phyloP scores from a whole-genome alignment of 2,797 vertebrate species.

The Toxotes lorentzi region DNA sequence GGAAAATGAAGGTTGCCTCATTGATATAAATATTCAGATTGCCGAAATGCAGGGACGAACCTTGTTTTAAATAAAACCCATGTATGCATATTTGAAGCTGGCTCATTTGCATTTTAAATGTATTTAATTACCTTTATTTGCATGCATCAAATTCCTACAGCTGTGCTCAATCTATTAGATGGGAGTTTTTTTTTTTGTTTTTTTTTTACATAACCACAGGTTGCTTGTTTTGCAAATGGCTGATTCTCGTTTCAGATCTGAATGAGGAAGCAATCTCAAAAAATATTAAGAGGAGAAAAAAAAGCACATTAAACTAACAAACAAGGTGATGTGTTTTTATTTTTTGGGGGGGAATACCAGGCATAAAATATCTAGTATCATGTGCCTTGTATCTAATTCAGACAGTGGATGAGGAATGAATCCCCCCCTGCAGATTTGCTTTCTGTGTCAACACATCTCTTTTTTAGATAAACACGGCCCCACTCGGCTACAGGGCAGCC shows the following conservation, averaged over 20 bases:
- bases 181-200: background rate
- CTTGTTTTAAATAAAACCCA: slow-evolving; percentile 56
- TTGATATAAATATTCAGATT: slow-evolving; percentile 60
- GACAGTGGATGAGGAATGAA: slow-evolving; percentile 12
- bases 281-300: slow-evolving; percentile 20
- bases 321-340: background rate
- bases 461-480: slow-evolving; percentile 52
- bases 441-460: slow-evolving; percentile 41
- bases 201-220: slow-evolving; percentile 48
- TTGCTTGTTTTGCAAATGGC: slow-evolving; percentile 41
- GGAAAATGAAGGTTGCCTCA: slow-evolving; percentile 34
- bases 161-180: slow-evolving; percentile 60
- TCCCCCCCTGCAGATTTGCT: slow-evolving; percentile 29
- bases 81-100: slow-evolving; percentile 32
- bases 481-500: slow-evolving; percentile 41
- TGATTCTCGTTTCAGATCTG: slow-evolving; percentile 10
- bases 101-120: slow-evolving; percentile 68
- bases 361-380: background rate
- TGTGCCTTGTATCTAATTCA: slow-evolving; percentile 28
- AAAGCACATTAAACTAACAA: slow-evolving; percentile 1
- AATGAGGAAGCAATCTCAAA: background rate
- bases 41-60: slow-evolving; percentile 32
- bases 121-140: slow-evolving; percentile 70
- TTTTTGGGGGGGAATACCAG: background rate
- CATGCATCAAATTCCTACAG: slow-evolving; percentile 68